A percentile compares a stretch with the other conserved stretches of the same genome.
These are phyloP conservation scores for Drosophila quinaria DNA, from an alignment of 2,888 invertebrate genomes.

Conservation along the genomic window DNA sequence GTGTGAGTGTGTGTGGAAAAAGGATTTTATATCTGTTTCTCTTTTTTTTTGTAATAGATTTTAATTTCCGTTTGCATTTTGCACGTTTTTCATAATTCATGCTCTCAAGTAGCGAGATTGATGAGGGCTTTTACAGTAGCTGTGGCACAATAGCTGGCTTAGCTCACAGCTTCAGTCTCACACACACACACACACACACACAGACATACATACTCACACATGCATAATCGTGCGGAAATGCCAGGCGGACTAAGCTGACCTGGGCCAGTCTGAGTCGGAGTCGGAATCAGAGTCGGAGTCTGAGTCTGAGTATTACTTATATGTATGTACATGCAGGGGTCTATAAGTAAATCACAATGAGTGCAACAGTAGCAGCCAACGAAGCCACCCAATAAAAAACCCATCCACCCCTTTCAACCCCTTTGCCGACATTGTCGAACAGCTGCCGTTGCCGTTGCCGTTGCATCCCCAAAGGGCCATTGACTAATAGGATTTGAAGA, in stretches of 20 bases:
- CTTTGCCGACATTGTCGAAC: constrained; percentile 66
- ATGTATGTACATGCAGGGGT: constrained; percentile 23
- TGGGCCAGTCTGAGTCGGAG: constrained; percentile 53
- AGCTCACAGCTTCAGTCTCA: constrained; percentile 35
- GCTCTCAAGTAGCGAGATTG: constrained; percentile 79
- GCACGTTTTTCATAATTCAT: constrained; percentile 80
- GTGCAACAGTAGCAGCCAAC: constrained; percentile 62
- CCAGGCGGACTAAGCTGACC: constrained; percentile 79
- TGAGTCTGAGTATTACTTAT: constrained; percentile 66
- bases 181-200: constrained; percentile 26
- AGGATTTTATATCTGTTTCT: constrained; percentile 26
- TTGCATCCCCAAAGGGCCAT: constrained; percentile 83
- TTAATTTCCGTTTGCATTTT: constrained; percentile 80
- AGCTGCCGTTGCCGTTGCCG: constrained; percentile 61
- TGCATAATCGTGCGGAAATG: constrained; percentile 78
- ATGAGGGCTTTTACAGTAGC: constrained; percentile 64
- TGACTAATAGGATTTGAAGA: constrained; percentile 86
- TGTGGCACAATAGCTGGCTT: constrained; percentile 53
- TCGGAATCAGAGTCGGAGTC: constrained; percentile 29
- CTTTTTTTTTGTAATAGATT: constrained; percentile 65
- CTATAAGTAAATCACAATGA: constrained; percentile 74
- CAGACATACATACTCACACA: constrained; percentile 10
- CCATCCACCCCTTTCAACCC: constrained; percentile 55
- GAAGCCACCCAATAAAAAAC: constrained; percentile 21
- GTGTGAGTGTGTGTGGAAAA: constrained; percentile 26